Conservation (phyloP, 2,113 vertebrate genomes). For the Globicephala melas region DNA sequence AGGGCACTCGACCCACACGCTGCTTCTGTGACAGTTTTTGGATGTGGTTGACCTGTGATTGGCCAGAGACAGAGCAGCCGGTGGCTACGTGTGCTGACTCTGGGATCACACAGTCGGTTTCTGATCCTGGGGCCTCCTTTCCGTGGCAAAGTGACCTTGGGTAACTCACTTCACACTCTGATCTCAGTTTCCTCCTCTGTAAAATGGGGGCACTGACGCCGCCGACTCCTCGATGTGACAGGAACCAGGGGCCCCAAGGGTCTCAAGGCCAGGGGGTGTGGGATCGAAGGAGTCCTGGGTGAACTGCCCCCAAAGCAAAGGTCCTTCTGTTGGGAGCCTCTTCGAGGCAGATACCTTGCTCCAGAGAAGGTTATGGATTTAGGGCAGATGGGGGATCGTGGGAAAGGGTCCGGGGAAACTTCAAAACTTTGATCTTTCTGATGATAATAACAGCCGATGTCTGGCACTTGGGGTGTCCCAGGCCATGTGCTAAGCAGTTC, state of each 20-base stretch:
- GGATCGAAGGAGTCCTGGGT: fast-evolving
- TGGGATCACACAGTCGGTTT: fast-evolving
- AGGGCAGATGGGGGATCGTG: fast-evolving
- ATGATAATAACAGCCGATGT: fast-evolving
- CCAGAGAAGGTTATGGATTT: neutral
- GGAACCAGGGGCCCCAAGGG: fast-evolving
- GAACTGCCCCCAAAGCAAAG: fast-evolving
- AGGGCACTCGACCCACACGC: fast-evolving
- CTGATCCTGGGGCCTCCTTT: too few species aligned
- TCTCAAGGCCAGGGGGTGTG: too few species aligned
- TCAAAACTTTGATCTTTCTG: neutral
- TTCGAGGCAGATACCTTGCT: neutral
- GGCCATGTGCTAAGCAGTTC: fast-evolving
- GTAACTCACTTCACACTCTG: fast-evolving
- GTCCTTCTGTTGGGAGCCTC: neutral
- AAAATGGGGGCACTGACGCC: fast-evolving
- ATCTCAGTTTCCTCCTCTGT: neutral
- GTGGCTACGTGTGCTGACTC: fast-evolving
- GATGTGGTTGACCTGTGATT: fast-evolving
- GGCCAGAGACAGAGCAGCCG: neutral
- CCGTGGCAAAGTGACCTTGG: fast-evolving
- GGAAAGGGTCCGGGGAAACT: too few species aligned
- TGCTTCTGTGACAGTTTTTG: fast-evolving
- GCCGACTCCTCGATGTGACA: fast-evolving
- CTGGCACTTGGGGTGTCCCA: neutral